Percentiles rank a stretch among this genome's conserved stretches.
phyloP scores from a whole-genome alignment of 2,888 invertebrate species.

The Rotaria macrura region DNA sequence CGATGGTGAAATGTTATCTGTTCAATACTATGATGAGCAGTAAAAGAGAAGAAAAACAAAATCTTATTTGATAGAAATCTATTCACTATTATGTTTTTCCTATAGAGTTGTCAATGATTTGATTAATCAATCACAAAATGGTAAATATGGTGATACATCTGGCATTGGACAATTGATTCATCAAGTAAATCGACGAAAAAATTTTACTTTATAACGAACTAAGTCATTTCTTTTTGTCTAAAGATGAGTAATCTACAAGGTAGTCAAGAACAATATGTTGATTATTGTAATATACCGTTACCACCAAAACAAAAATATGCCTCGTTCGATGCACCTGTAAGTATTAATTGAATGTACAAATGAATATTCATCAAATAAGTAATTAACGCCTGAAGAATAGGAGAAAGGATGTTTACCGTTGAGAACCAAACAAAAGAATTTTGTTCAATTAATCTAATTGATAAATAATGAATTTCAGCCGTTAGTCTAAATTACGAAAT shows the following conservation, averaged over 20 bases:
- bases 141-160: neutral
- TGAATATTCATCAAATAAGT: no score
- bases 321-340: constrained; percentile 50
- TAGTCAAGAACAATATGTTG: constrained; percentile 38
- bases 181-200: neutral
- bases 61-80: no score
- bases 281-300: constrained; percentile 58
- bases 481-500: no score
- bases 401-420: no score
- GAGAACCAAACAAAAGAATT: no score
- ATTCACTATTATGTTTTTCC: neutral
- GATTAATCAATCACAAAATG: neutral
- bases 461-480: no score
- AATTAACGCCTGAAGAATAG: no score
- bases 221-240: neutral
- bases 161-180: constrained; percentile 15
- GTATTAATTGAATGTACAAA: neutral
- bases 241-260: constrained; percentile 16
- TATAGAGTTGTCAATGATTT: constrained; percentile 7
- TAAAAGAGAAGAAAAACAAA: neutral
- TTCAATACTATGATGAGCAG: constrained; percentile 56
- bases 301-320: constrained; percentile 59
- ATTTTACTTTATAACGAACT: no score
- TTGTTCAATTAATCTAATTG: no score
- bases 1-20: constrained; percentile 68